phyloP scores from a whole-genome alignment of 2,797 vertebrate species.

The Characodon lateralis region DNA sequence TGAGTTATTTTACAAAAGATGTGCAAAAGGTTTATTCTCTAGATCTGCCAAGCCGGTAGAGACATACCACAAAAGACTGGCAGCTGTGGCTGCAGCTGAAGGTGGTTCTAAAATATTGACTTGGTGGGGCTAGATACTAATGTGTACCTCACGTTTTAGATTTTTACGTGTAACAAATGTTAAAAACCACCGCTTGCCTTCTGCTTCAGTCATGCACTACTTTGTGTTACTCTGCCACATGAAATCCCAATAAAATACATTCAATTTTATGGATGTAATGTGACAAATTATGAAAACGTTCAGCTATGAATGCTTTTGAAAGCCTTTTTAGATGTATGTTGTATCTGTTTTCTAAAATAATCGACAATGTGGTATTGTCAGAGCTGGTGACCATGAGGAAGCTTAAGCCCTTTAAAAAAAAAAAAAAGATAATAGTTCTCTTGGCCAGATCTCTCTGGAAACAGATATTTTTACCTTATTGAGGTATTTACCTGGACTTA shows the following conservation, averaged over 20 bases:
- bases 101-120: too few species aligned
- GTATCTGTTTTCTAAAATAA: background rate
- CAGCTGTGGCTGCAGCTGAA: too few species aligned
- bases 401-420: background rate
- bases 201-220: too few species aligned
- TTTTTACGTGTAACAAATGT: too few species aligned
- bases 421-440: background rate
- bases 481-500: background rate
- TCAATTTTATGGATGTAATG: background rate
- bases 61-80: too few species aligned
- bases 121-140: too few species aligned
- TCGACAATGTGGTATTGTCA: background rate
- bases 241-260: background rate
- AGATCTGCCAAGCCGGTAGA: too few species aligned
- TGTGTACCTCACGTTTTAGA: too few species aligned
- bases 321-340: background rate
- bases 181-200: too few species aligned
- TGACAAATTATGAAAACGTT: background rate
- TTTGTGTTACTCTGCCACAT: too few species aligned
- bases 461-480: background rate
- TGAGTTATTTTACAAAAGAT: too few species aligned
- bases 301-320: background rate
- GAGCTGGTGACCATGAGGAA: background rate
- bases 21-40: too few species aligned
- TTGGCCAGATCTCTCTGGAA: background rate